phyloP scores from a whole-genome alignment of 2,113 vertebrate species.

The Solea solea region DNA sequence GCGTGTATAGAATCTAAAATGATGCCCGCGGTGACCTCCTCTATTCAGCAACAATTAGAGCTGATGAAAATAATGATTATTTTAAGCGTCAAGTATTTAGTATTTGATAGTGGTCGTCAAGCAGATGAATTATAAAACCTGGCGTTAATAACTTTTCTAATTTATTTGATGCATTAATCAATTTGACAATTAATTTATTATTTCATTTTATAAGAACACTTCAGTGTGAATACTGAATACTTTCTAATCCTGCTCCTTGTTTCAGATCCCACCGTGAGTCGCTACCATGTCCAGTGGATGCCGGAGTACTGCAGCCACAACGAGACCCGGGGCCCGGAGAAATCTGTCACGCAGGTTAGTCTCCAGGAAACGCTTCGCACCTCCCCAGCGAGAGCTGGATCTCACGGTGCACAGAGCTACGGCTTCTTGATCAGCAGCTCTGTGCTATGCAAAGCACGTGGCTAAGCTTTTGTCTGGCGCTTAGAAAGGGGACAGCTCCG shows the following conservation, averaged over 20 bases:
- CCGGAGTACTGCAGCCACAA: conserved; percentile 90
- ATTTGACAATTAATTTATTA: neutral
- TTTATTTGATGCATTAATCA: neutral
- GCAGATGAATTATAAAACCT: neutral
- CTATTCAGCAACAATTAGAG: neutral
- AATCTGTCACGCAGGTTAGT: conserved; percentile 87
- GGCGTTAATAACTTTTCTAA: neutral
- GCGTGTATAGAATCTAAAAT: too few species aligned
- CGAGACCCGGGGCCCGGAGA: conserved; percentile 80
- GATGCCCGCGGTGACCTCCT: neutral
- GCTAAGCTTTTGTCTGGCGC: conserved; percentile 59
- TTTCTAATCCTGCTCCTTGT: neutral
- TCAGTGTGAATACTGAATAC: conserved; percentile 2
- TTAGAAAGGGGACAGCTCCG: conserved; percentile 30
- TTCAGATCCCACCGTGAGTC: conserved; percentile 81
- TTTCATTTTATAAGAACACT: neutral
- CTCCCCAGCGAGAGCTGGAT: neutral
- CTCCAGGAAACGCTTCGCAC: neutral
- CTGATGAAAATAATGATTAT: neutral
- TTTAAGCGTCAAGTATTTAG: neutral
- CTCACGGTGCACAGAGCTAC: neutral
- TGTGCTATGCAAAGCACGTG: conserved; percentile 58
- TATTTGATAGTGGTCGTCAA: neutral
- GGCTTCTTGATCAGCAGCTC: conserved; percentile 29
- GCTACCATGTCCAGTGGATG: conserved; percentile 90